These are phyloP conservation scores for Gibbula magus DNA, from an alignment of 2,888 invertebrate species.

Conservation along the genomic window DNA sequence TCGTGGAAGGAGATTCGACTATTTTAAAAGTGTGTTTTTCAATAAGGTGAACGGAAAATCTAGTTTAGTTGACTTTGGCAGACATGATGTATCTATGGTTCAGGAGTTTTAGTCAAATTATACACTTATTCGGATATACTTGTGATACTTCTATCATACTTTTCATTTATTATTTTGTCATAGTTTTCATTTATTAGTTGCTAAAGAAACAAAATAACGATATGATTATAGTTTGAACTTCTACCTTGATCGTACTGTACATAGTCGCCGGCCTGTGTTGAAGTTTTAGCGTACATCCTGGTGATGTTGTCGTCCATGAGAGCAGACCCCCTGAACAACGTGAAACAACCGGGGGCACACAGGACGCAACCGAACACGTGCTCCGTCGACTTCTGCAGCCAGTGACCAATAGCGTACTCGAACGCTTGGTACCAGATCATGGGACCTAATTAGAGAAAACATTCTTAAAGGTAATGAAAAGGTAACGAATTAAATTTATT, in stretches of 20 bases:
- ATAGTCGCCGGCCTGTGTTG: constrained; percentile 85
- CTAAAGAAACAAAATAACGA: not conserved
- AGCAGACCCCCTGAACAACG: constrained; percentile 89
- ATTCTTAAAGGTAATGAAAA: not conserved
- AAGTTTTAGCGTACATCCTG: constrained; percentile 87
- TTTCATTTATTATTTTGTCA: not conserved
- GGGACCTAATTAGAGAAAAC: constrained; percentile 80
- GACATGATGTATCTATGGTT: too few relatives aligned
- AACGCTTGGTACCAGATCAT: constrained; percentile 99
- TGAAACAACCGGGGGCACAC: constrained; percentile 94
- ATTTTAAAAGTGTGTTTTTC: too few relatives aligned
- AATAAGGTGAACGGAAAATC: too few relatives aligned
- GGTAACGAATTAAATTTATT: too few relatives aligned
- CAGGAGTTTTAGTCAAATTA: too few relatives aligned
- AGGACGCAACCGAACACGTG: constrained; percentile 99
- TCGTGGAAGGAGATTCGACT: too few relatives aligned
- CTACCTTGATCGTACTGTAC: constrained; percentile 92
- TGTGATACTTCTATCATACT: not conserved
- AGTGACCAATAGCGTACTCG: constrained; percentile 99
- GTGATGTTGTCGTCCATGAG: constrained; percentile 93
- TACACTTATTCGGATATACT: too few relatives aligned
- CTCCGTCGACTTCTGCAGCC: constrained; percentile 99
- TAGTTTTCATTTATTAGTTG: not conserved
- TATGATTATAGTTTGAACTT: too few relatives aligned
- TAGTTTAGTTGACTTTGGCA: too few relatives aligned